Evolutionary conservation across 2,888 invertebrate genomes (phyloP), one percentile per base, ranked within the genome.

Genomic region (Netelia fuscicornis): DNA sequence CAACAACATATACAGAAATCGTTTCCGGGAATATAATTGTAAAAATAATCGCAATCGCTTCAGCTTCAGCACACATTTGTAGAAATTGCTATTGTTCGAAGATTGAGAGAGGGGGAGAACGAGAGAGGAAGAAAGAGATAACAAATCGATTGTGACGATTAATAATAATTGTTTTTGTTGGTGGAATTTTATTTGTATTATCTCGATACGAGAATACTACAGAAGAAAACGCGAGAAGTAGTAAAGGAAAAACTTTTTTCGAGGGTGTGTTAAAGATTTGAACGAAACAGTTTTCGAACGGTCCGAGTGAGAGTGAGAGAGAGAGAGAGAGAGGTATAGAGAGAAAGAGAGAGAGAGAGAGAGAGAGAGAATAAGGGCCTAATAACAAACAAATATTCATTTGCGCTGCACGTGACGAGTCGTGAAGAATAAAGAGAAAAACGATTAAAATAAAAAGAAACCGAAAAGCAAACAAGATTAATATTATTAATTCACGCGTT

Each of bases 61-160:
- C 85, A 88, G 87, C 87, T 88, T 88, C 76, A 84, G 86, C 86
- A 85, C 86, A 83, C 85, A 83, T 82, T 86, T 30, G 48, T 84
- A 86, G 86, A 62, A 79, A 84, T 84, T 81, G 82, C 82, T 75
- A 80, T 71, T 65, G 77, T 81, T 81, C 79, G 48, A 80, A 80
- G 64, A 58, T 58, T 48, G 65, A 74, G 68, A 76, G 60, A 80
- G 37, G 23, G 79, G 11, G 54, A 71, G 52, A 62, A 54, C 54
- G 42, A 48, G 25, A 30, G n/a, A 58, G 11, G 48, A 58, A 17
- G 17, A 54, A 11, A n/a, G 44, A 54, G 52, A 48, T 54, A 52
- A 23, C 10, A 8, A 17, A 71, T 64, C 48, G 74, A 70, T 74
- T 64, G 74, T 74, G 74, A 74, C 77, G 76, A 68, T 81, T 84